Evolutionary conservation across 2,797 vertebrate genomes (phyloP), one percentile per base, ranked within the genome.

Genomic region (Dendrocincla fuliginosa): DNA sequence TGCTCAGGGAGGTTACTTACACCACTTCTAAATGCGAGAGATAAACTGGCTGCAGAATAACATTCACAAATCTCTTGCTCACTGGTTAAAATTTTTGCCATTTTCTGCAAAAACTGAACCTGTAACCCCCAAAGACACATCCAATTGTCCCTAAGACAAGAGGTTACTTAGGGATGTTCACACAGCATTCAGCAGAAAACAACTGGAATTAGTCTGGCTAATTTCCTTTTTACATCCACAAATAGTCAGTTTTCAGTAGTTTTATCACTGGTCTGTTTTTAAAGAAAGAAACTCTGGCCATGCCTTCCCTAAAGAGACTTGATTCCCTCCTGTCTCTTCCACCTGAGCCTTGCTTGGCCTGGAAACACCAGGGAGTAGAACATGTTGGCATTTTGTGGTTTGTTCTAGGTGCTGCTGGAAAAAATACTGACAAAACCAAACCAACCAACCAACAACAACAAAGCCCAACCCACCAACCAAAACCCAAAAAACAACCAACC

Each of bases 101-200:
- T 32, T 90, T 90, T 47, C 83, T 87, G 61, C 83, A 84, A 75
- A 91, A 94, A 10, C 27, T 46, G 59, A 90, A 60, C 63, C 60
- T 50, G 22, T 42, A 69, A 60, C 23, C 11, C 37, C 27, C 52
- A 83, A 67, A 83, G 7, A 9, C n/a, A 37, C 0, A 0, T 30
- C 55, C 19, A 83, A 6, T 20, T 61, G 30, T 47, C 41, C 28
- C 28, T 33, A 47, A 63, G 28, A 46, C 25, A 52, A 56, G 52
- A 55, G 16, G 44, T 61, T 25, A 71, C 28, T 64, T 71, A 4
- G 41, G 76, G 69, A n/a, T 2, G 1, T 56, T 78, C 60, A 70
- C 33, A 50, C 15, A 67, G 35, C 27, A 50, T 27, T 39, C 47
- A 67, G 69, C 13, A 86, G 39, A 47, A 73, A 46, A 55, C 16